A percentile compares a stretch with the other conserved stretches of the same genome.
phyloP scores from a whole-genome alignment of 2,113 vertebrate genomes.

The Labeo rohita region DNA sequence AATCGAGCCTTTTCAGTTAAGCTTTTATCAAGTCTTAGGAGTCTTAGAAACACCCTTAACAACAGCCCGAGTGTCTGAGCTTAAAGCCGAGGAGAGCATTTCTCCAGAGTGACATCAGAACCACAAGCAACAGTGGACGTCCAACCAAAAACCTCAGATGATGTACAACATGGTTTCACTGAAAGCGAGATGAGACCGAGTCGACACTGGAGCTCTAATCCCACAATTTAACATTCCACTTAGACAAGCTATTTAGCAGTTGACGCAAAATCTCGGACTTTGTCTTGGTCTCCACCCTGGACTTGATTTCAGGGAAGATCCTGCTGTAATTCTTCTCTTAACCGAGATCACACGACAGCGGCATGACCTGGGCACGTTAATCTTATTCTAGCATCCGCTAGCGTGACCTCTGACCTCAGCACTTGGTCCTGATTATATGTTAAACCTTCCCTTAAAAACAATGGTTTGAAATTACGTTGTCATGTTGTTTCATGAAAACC shows the following conservation, averaged over 20 bases:
- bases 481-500: neutral
- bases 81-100: conserved; percentile 55
- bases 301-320: neutral
- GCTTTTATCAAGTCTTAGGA: conserved; percentile 61
- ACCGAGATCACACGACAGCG: conserved; percentile 41
- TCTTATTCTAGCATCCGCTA: conserved; percentile 60
- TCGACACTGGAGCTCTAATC: neutral
- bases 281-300: neutral
- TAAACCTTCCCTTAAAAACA: conserved; percentile 40
- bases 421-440: conserved; percentile 64
- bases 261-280: neutral
- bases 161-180: conserved; percentile 59
- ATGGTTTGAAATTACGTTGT: conserved; percentile 6
- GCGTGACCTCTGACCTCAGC: conserved; percentile 61
- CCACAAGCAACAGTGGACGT: conserved; percentile 54
- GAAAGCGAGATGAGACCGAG: conserved; percentile 6
- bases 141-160: conserved; percentile 59
- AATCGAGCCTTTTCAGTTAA: conserved; percentile 63
- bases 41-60: conserved; percentile 45
- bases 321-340: neutral
- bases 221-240: neutral
- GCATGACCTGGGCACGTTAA: conserved; percentile 41
- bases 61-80: conserved; percentile 40
- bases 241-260: conserved; percentile 12
- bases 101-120: conserved; percentile 67